These are phyloP conservation scores for Pelecanus crispus DNA, from an alignment of 2,113 vertebrate species.

Conservation along the genomic window DNA sequence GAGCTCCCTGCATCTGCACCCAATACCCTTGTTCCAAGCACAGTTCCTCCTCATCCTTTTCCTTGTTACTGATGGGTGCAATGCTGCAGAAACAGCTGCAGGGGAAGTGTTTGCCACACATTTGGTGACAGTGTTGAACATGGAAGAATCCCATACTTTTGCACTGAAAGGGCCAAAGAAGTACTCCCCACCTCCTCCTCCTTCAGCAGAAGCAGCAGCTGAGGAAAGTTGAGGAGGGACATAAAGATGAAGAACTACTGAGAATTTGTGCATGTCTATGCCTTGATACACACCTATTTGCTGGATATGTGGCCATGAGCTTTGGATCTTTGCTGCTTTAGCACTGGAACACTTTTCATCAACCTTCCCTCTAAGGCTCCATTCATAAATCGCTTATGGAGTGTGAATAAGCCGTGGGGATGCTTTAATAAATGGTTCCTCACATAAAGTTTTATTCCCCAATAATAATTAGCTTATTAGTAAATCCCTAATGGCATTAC, in stretches of 20 bases:
- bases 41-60: not conserved
- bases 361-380: not conserved
- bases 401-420: slow-evolving; percentile 11
- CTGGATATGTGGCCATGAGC: not conserved
- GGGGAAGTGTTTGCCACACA: not conserved
- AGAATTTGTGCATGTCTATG: not conserved
- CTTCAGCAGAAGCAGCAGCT: not conserved
- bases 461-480: slow-evolving; percentile 57
- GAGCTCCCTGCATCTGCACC: not conserved
- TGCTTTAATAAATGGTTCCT: slow-evolving; percentile 44
- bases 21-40: not conserved
- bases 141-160: not conserved
- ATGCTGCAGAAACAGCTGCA: not conserved
- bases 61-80: not conserved
- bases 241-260: not conserved
- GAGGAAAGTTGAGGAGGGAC: not conserved
- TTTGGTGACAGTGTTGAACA: not conserved
- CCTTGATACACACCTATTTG: not conserved
- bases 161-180: not conserved
- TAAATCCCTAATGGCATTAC: slow-evolving; percentile 39
- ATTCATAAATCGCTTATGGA: slow-evolving; percentile 38
- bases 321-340: not conserved
- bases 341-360: not conserved
- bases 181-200: not conserved
- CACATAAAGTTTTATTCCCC: slow-evolving; percentile 45